These are phyloP conservation scores for Pteropus rufus DNA, from an alignment of 2,797 vertebrate species.

Conservation along the genomic window DNA sequence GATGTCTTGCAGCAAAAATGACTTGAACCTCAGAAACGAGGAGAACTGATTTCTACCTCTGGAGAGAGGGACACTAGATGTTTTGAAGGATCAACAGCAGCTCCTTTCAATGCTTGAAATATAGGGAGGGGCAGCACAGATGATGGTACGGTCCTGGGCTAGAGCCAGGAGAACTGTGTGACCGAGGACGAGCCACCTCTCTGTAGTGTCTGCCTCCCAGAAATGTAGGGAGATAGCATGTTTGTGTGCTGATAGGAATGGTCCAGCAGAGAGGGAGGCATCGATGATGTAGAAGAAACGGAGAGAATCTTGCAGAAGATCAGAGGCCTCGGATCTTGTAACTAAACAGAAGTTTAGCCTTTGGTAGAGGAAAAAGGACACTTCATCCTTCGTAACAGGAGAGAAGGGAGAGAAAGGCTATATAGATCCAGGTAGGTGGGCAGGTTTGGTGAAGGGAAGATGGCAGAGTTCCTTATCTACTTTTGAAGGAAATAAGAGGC, in stretches of 20 bases:
- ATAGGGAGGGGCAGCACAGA: neutral
- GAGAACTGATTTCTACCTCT: neutral
- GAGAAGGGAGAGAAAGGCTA: neutral
- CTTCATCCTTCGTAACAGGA: neutral
- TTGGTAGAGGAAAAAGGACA: neutral
- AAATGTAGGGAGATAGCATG: neutral
- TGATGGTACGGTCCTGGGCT: neutral
- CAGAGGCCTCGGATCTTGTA: neutral
- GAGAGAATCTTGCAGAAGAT: neutral
- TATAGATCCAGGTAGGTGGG: neutral
- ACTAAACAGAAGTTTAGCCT: neutral
- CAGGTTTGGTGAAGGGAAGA: neutral
- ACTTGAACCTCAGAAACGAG: neutral
- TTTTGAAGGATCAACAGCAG: neutral
- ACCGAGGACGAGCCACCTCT: neutral
- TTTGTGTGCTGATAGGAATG: neutral
- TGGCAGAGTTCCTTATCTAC: neutral
- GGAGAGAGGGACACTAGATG: neutral
- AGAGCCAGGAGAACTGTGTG: neutral
- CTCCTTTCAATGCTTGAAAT: neutral
- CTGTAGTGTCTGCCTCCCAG: neutral
- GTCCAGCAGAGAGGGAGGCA: neutral
- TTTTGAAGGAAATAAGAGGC: neutral
- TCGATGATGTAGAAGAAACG: neutral
- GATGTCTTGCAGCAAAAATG: conserved; percentile 14